Conservation (phyloP, 2,113 vertebrate genomes). For the Oryzias melastigma region DNA sequence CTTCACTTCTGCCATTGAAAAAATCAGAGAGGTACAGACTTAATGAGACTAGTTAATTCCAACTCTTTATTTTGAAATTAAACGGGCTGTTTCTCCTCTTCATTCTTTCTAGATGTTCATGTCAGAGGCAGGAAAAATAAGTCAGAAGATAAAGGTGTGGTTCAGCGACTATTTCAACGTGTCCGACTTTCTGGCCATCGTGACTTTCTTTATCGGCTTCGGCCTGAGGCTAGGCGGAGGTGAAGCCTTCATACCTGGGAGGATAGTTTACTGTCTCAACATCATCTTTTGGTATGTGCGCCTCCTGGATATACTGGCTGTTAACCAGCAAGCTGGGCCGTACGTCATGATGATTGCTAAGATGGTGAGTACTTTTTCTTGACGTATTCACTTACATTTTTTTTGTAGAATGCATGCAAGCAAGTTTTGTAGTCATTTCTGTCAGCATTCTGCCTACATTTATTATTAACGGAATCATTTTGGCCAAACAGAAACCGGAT, state of each 20-base stretch:
- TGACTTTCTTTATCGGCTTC: conserved; percentile 94
- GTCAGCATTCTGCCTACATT: too few relatives aligned
- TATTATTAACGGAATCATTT: too few relatives aligned
- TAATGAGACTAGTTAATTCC: too few relatives aligned
- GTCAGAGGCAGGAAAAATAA: conserved; percentile 97
- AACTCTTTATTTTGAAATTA: too few relatives aligned
- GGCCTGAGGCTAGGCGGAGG: conserved; percentile 87
- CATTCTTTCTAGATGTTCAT: conserved; percentile 87
- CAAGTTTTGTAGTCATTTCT: too few relatives aligned
- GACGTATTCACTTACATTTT: neutral
- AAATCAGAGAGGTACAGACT: conserved; percentile 88
- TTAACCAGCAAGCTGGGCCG: conserved; percentile 98
- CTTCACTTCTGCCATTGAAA: conserved; percentile 95
- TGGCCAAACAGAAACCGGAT: too few relatives aligned
- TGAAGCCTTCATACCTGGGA: conserved; percentile 81
- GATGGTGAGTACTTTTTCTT: conserved; percentile 85
- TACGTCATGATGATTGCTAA: conserved; percentile 99
- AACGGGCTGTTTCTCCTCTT: conserved; percentile 1
- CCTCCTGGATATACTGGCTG: conserved; percentile 94
- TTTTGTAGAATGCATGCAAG: too few relatives aligned
- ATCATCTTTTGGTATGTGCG: conserved; percentile 99
- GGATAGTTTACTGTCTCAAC: conserved; percentile 95
- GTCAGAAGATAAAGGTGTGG: conserved; percentile 98
- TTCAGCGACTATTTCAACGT: conserved; percentile 97
- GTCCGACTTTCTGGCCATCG: conserved; percentile 92